phyloP scores from a whole-genome alignment of 1,140 invertebrate species.

The Eueides isabella region DNA sequence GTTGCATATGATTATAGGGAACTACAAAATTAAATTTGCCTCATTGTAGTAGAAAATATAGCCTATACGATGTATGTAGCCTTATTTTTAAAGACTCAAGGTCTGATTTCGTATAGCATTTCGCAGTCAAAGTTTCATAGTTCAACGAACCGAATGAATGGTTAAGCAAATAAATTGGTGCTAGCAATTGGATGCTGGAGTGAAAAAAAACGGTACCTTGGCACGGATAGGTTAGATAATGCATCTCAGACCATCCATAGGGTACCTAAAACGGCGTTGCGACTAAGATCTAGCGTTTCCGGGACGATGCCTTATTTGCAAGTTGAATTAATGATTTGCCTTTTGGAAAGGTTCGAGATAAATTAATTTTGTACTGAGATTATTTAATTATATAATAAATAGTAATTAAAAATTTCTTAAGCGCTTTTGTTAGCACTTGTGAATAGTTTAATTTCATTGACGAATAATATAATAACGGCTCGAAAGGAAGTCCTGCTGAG shows the following conservation, averaged over 20 bases:
- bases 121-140: conserved; percentile 32
- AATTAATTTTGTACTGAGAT: not conserved
- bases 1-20: not conserved
- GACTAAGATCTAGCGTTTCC: conserved; percentile 8
- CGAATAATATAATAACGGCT: too few relatives aligned
- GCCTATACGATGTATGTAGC: not conserved
- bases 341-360: not conserved
- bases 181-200: conserved; percentile 56
- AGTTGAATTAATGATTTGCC: conserved; percentile 14
- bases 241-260: conserved; percentile 43
- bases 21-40: not conserved
- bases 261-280: conserved; percentile 33
- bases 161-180: conserved; percentile 75
- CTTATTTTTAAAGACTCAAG: conserved; percentile 4
- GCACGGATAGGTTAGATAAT: conserved; percentile 57
- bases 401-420: too few relatives aligned
- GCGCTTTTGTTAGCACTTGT: too few relatives aligned
- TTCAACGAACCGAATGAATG: conserved; percentile 65
- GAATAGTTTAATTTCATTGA: too few relatives aligned
- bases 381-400: not conserved
- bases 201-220: conserved; percentile 59
- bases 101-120: conserved; percentile 21
- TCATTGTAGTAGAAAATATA: not conserved
- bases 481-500: too few relatives aligned
- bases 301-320: conserved; percentile 28